These are phyloP conservation scores for Thalassaphorura encarpata DNA, from an alignment of 1,140 invertebrate genomes.

Conservation along the genomic window DNA sequence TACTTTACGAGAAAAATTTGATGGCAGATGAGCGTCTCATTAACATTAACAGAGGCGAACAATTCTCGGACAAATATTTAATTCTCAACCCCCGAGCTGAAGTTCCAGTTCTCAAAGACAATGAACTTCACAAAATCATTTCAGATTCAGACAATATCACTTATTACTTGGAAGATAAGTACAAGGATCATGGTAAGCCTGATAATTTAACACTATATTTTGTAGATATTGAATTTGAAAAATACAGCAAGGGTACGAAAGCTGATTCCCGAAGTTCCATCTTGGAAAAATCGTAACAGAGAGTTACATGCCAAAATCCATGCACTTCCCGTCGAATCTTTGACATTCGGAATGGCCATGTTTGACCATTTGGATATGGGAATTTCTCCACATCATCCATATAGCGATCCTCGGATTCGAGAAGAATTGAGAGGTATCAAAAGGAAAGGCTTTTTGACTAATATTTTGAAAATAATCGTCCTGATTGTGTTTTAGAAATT, in stretches of 20 bases:
- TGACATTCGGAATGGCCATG: constrained; percentile 16
- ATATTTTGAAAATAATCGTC: no score
- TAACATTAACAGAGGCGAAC: constrained; percentile 56
- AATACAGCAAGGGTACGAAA: constrained; percentile 8
- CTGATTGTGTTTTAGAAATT: no score
- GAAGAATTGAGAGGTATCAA: constrained; percentile 21
- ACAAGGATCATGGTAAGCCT: constrained; percentile 40
- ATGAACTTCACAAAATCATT: constrained; percentile 52
- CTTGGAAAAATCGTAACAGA: constrained; percentile 20
- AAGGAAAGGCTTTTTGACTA: no score
- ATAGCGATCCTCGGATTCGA: constrained; percentile 10
- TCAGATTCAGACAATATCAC: constrained; percentile 61
- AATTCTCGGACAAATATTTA: constrained; percentile 60
- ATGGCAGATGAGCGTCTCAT: no score
- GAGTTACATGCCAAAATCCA: no score
- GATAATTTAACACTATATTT: neutral
- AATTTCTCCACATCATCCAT: constrained; percentile 21
- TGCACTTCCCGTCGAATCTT: no score
- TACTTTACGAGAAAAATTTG: no score
- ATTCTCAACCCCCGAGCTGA: constrained; percentile 65
- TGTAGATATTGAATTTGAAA: constrained; percentile 15
- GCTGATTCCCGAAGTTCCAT: constrained; percentile 14
- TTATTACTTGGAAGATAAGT: constrained; percentile 62
- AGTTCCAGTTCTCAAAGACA: constrained; percentile 65
- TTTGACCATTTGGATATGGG: constrained; percentile 9